A percentile compares a stretch with the other conserved stretches of the same genome.
Conservation (phyloP, 2,113 vertebrate genomes). For the Mustela lutreola region DNA sequence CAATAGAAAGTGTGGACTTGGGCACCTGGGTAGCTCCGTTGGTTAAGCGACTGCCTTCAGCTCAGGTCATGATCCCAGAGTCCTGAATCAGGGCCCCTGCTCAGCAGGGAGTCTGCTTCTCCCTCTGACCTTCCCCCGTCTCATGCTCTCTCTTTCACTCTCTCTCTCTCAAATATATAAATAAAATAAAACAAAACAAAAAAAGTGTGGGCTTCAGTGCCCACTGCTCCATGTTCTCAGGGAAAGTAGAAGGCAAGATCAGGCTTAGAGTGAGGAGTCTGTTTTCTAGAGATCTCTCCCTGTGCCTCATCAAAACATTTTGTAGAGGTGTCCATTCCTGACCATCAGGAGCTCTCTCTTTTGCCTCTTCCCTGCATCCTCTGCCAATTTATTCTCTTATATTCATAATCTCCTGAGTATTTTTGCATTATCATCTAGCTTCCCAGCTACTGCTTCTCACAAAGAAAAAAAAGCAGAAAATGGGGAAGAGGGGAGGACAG, state of each 20-base stretch:
- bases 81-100: too few relatives aligned
- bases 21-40: too few relatives aligned
- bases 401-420: background rate
- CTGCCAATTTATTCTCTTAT: background rate
- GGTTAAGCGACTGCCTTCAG: too few relatives aligned
- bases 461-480: background rate
- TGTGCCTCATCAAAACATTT: background rate
- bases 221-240: background rate
- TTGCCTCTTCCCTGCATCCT: background rate
- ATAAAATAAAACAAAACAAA: too few relatives aligned
- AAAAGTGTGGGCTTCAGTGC: background rate
- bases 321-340: background rate
- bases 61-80: too few relatives aligned
- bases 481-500: background rate
- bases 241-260: background rate
- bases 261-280: background rate
- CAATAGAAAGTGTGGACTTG: background rate
- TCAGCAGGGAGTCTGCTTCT: too few relatives aligned
- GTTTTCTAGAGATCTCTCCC: background rate
- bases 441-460: background rate
- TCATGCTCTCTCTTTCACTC: too few relatives aligned
- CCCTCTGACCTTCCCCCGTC: too few relatives aligned
- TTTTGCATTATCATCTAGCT: conserved; percentile 9
- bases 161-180: too few relatives aligned
- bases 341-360: background rate